A percentile compares a stretch with the other conserved stretches of the same genome.
Conservation (phyloP, 1,140 invertebrate genomes). For the Glossosoma conforme region DNA sequence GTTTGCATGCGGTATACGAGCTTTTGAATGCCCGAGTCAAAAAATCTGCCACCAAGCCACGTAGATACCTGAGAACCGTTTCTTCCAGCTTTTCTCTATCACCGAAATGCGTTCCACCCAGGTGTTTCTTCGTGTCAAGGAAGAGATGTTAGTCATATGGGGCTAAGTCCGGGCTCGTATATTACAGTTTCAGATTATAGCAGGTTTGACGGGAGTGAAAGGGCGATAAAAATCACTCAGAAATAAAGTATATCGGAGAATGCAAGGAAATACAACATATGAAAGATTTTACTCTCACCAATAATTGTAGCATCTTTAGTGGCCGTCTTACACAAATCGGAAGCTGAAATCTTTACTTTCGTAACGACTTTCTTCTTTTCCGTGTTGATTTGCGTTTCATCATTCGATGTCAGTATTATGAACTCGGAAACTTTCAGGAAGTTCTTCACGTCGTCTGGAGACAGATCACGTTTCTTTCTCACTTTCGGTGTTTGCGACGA, state of each 20-base stretch:
- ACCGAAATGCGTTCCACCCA: no score
- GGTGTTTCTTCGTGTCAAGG: no score
- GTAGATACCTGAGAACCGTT: no score
- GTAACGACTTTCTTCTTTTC: constrained; percentile 26
- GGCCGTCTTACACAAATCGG: constrained; percentile 18
- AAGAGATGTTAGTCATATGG: no score
- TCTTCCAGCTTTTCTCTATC: no score
- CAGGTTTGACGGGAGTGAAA: no score
- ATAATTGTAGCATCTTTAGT: constrained; percentile 11
- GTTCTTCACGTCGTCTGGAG: constrained; percentile 19
- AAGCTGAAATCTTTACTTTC: constrained; percentile 19
- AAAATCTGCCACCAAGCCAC: no score
- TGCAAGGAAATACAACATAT: background rate
- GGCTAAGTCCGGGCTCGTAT: no score
- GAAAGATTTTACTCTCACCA: background rate
- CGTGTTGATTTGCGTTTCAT: constrained; percentile 12
- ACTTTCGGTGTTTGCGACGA: background rate
- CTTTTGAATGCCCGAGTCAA: no score
- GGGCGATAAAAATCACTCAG: background rate
- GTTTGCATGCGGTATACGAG: no score
- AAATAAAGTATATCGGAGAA: background rate
- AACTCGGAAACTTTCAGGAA: constrained; percentile 26
- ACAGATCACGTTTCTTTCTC: constrained; percentile 20
- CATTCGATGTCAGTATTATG: constrained; percentile 22
- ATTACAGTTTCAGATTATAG: no score